Evolutionary conservation across 2,888 invertebrate species (phyloP).

Genomic region (Oscheius myriophilus): DNA sequence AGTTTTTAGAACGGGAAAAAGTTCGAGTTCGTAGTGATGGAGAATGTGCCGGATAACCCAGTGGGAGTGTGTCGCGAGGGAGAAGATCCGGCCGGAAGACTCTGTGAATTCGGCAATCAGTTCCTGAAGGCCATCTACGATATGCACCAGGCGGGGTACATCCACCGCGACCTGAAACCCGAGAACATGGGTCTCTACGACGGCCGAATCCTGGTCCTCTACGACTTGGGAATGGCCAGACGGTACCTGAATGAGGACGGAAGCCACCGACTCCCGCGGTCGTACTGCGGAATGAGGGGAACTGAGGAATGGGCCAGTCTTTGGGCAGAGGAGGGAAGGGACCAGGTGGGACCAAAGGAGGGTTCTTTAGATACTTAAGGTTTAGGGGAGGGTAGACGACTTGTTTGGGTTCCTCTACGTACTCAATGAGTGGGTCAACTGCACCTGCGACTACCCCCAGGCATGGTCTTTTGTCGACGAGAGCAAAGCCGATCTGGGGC

Average conservation of each 20-base stretch:
- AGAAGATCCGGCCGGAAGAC: neutral
- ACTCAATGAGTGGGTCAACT: neutral
- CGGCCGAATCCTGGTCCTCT: neutral
- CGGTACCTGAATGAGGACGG: constrained; percentile 7
- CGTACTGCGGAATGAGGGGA: constrained; percentile 1
- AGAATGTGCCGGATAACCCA: neutral
- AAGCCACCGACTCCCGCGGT: neutral
- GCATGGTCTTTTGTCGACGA: neutral
- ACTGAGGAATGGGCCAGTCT: constrained; percentile 22
- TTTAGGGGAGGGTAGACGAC: constrained; percentile 5
- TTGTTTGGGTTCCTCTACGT: neutral
- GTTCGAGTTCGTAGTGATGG: constrained; percentile 14
- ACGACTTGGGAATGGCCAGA: constrained; percentile 21
- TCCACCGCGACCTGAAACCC: constrained; percentile 19
- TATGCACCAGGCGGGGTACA: constrained; percentile 14
- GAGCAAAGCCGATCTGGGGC: constrained; percentile 13
- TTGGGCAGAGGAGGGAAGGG: constrained; percentile 5
- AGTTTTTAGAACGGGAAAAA: neutral
- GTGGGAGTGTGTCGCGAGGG: neutral
- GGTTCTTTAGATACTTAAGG: no score
- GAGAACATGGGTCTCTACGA: constrained; percentile 12
- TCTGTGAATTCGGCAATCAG: neutral
- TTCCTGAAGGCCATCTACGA: constrained; percentile 15
- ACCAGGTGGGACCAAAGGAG: neutral
- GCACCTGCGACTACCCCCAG: constrained; percentile 6